phyloP scores from a whole-genome alignment of 2,797 vertebrate genomes.

The Microctenopoma steveboyesi region DNA sequence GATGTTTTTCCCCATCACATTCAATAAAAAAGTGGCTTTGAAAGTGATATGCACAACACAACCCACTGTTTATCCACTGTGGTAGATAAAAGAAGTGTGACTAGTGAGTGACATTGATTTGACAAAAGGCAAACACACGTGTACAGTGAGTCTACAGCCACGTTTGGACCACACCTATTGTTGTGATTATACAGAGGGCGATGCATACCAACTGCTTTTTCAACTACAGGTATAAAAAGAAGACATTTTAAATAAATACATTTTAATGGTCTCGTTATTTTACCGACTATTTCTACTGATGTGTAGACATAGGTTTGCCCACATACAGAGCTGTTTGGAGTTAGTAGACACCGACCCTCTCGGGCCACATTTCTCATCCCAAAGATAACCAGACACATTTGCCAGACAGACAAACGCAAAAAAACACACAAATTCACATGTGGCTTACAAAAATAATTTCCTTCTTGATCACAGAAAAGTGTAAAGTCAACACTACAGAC shows the following conservation, averaged over 20 bases:
- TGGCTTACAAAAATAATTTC: slow-evolving; percentile 41
- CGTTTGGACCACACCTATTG: neutral
- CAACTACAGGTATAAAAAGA: too few relatives aligned
- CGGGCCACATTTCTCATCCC: slow-evolving; percentile 1
- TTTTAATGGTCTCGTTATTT: too few relatives aligned
- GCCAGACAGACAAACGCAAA: slow-evolving; percentile 18
- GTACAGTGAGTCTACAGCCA: neutral
- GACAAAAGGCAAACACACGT: neutral
- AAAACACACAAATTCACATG: slow-evolving; percentile 31
- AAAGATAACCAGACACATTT: neutral
- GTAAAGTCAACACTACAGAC: slow-evolving; percentile 36
- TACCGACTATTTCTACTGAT: too few relatives aligned
- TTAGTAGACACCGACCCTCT: neutral
- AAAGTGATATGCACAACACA: neutral
- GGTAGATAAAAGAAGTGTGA: slow-evolving; percentile 30
- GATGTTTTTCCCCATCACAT: slow-evolving; percentile 49
- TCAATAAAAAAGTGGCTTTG: slow-evolving; percentile 17
- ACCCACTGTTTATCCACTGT: slow-evolving; percentile 13
- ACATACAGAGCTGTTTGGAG: neutral
- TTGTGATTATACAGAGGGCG: too few relatives aligned
- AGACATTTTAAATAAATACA: too few relatives aligned
- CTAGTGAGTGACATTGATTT: slow-evolving; percentile 13
- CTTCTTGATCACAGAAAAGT: slow-evolving; percentile 42
- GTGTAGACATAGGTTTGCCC: too few relatives aligned
- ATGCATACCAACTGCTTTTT: too few relatives aligned